Base-by-base conservation (phyloP, 1,140 invertebrate species). In the Drosophila micromelanica region DNA sequence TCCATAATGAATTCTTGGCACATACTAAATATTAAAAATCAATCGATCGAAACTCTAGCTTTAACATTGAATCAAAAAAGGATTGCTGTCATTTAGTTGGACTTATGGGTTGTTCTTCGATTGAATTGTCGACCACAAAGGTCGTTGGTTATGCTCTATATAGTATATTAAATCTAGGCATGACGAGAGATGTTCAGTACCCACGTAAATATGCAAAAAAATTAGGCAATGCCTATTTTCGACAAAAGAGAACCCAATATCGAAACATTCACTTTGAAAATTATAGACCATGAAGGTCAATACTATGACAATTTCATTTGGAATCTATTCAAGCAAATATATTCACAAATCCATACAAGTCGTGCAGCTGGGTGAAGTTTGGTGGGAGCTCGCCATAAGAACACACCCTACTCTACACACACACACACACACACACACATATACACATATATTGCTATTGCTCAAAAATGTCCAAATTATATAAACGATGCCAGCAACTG, bases 231-330 rank as follows among this genome's bases (percentile, higher is more conserved):
- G 49, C 51, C 48, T 20, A 51, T 59, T 65, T 51, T 57, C 35
- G 68, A 35, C 23, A 57, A 57, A 35, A 37, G 60, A 35, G 30
- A 35, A 32, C 56, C 51, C 57, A 57, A 59, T 59, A 63, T 64
- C 45, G 55, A 70, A 75, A 75, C 65, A 70, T 75, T 73, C 70
- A 73, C 68, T 75, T 71, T 71, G 59, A 61, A 71, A 76, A 76
- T 60, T 59, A 72, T 42, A 49, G 56, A 72, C 60, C 73, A 72
- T 76, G 73, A 76, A 76, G 73, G 73, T 76, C 68, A 76, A 65
- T 76, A 72, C 23, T 63, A 52, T 60, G 46, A 61, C 52, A 40
- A 73, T 55, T 68, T 45, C 27, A 38, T 35, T 48, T 8, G 23
- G 23, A 32, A 60, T 60, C 63, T 45, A 73, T 60, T 59, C 49